phyloP scores from a whole-genome alignment of 2,888 invertebrate genomes.

The Nesidiocoris tenuis region DNA sequence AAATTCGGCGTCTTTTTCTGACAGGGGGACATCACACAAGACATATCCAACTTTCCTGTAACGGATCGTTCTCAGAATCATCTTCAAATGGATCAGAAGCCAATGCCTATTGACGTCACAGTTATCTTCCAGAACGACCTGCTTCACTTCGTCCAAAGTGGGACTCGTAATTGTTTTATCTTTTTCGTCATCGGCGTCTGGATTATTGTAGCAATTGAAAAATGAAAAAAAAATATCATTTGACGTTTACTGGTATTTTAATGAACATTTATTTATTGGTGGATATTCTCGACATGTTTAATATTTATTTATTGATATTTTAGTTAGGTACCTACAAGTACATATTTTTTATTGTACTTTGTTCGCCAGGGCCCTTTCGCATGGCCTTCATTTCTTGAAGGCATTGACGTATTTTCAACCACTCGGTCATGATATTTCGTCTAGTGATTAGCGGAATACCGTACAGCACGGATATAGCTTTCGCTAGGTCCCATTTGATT shows the following conservation, averaged over 20 bases:
- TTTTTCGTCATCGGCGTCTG: conserved; percentile 3
- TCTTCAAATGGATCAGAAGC: conserved; percentile 2
- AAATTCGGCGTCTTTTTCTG: conserved; percentile 26
- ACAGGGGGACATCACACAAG: conserved; percentile 25
- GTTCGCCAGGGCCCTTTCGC: neutral
- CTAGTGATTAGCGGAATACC: conserved; percentile 25
- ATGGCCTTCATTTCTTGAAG: conserved; percentile 6
- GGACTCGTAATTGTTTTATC: neutral
- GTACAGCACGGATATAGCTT: conserved; percentile 28
- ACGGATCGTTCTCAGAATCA: conserved; percentile 20
- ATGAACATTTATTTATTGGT: too few species aligned
- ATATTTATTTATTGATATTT: too few species aligned
- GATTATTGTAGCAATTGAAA: neutral
- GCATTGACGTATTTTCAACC: conserved; percentile 18
- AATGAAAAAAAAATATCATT: too few species aligned
- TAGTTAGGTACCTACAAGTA: too few species aligned
- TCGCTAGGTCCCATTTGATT: conserved; percentile 32
- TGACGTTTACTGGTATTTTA: too few species aligned
- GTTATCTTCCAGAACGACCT: conserved; percentile 15
- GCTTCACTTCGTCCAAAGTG: conserved; percentile 25
- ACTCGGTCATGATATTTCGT: conserved; percentile 24
- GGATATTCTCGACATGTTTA: too few species aligned
- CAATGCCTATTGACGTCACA: conserved; percentile 27
- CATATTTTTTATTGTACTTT: too few species aligned
- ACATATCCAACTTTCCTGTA: conserved; percentile 21